Evolutionary conservation across 2,113 vertebrate genomes (phyloP).

Genomic region (Pontoporia blainvillei): DNA sequence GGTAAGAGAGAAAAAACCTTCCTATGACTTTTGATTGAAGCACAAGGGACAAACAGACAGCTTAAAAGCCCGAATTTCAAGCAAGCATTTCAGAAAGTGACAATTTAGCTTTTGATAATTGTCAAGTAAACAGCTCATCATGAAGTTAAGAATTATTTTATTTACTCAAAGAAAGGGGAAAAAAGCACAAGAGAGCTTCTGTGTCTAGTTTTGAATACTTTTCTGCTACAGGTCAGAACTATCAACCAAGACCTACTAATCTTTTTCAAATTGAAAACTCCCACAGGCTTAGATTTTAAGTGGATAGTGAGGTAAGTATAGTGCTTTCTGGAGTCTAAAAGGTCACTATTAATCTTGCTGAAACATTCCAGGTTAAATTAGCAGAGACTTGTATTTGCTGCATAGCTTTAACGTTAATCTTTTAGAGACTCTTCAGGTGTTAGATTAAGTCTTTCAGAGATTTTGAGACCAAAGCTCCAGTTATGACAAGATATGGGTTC

Average conservation of each 20-base stretch:
- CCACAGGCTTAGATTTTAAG: conserved; percentile 4
- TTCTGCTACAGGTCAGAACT: not conserved
- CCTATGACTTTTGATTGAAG: not conserved
- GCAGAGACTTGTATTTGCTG: not conserved
- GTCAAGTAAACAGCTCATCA: not conserved
- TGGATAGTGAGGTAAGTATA: not conserved
- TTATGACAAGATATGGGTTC: not conserved
- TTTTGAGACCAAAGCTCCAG: not conserved
- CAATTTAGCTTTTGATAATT: not conserved
- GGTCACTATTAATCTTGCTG: conserved; percentile 4
- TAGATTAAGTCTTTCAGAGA: not conserved
- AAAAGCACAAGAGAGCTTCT: not conserved
- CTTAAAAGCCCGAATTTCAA: conserved; percentile 9
- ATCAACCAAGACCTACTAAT: not conserved
- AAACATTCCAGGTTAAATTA: not conserved
- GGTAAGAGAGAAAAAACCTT: not conserved
- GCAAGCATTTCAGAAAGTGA: not conserved
- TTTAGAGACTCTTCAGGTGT: not conserved
- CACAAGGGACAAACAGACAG: not conserved
- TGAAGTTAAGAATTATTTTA: not conserved
- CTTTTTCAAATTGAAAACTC: conserved; percentile 17
- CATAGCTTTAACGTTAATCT: not conserved
- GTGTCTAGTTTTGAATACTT: not conserved
- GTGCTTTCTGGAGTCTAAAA: not conserved
- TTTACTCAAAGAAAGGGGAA: not conserved